Conservation (phyloP, 2,797 vertebrate species). For the Lophotriccus pileatus region DNA sequence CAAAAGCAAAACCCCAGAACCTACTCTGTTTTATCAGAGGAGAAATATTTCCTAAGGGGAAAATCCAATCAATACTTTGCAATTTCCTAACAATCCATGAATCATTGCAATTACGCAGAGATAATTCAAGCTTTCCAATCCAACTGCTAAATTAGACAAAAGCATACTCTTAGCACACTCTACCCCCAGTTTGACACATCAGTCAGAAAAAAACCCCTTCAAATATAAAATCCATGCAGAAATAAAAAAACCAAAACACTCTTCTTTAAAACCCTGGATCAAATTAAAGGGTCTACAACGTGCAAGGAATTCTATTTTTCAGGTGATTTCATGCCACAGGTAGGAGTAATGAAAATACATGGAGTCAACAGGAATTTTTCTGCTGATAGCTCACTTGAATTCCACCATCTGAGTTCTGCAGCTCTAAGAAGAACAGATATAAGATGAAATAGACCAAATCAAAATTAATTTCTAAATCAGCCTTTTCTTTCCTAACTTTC, state of each 20-base stretch:
- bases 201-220: background rate
- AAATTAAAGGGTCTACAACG: background rate
- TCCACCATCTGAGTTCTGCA: background rate
- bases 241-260: background rate
- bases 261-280: background rate
- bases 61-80: constrained; percentile 62
- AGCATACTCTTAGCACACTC: background rate
- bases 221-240: background rate
- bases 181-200: background rate
- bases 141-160: constrained; percentile 54
- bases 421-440: background rate
- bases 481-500: background rate
- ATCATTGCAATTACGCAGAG: constrained; percentile 52
- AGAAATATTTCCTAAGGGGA: constrained; percentile 49
- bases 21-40: constrained; percentile 8
- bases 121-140: constrained; percentile 65
- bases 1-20: constrained; percentile 24
- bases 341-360: background rate
- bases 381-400: background rate
- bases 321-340: background rate
- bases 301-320: background rate
- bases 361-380: background rate
- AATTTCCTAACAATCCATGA: constrained; percentile 57
- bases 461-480: background rate
- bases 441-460: background rate